A percentile compares a stretch with the other conserved stretches of the same genome.
Conservation (phyloP, 64 coral and sea anemone genomes). For the Acropora yongei region DNA sequence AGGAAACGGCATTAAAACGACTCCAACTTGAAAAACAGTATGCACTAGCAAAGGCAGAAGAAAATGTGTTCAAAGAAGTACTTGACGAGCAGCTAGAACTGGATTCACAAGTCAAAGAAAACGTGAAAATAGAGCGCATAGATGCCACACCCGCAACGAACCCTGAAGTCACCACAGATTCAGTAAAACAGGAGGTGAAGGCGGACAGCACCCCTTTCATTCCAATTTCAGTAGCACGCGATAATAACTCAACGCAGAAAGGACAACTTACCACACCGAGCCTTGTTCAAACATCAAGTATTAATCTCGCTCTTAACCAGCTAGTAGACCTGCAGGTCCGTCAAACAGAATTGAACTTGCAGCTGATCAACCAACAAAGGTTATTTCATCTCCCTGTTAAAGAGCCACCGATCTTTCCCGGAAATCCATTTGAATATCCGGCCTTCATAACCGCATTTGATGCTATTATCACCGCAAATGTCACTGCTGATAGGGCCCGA, state of each 20-base stretch:
- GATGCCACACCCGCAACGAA: background rate
- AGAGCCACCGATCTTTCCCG: background rate
- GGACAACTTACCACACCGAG: background rate
- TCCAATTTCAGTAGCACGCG: background rate
- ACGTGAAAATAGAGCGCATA: background rate
- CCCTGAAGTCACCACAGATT: background rate
- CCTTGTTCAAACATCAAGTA: background rate
- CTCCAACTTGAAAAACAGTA: conserved; percentile 19
- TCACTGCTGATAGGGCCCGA: background rate
- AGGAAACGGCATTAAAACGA: background rate
- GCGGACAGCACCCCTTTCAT: too few species aligned
- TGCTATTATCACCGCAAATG: background rate
- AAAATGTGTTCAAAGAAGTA: conserved; percentile 7
- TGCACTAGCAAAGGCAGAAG: background rate
- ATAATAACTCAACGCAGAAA: background rate
- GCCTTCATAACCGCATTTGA: background rate
- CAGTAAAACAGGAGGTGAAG: background rate
- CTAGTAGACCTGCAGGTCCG: background rate
- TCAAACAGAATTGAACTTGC: background rate
- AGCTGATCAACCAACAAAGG: background rate
- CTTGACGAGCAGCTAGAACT: background rate
- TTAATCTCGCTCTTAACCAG: background rate
- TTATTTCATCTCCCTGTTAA: background rate
- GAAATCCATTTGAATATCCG: background rate
- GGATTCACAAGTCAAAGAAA: background rate